These are phyloP conservation scores for Ips typographus DNA, from an alignment of 1,140 invertebrate species.

Conservation along the genomic window DNA sequence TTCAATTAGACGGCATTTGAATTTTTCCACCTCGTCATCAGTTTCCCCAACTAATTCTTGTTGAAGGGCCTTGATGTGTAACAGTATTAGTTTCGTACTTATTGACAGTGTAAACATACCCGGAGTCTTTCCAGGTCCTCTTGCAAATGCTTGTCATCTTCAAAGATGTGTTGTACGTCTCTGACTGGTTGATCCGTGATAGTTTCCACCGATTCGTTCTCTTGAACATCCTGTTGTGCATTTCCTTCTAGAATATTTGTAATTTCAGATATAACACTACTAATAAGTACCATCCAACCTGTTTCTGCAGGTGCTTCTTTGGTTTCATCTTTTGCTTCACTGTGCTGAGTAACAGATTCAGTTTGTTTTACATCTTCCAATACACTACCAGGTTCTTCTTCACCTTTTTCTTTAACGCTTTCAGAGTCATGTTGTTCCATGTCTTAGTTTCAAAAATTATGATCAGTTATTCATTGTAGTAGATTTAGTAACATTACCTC, in stretches of 20 bases:
- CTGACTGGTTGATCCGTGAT: conserved; percentile 29
- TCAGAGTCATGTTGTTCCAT: too few relatives aligned
- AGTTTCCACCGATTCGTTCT: conserved; percentile 37
- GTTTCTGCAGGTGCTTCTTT: too few relatives aligned
- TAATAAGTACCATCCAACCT: too few relatives aligned
- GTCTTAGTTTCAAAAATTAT: too few relatives aligned
- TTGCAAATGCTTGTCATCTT: conserved; percentile 35
- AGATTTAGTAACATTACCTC: too few relatives aligned
- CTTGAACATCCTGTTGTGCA: too few relatives aligned
- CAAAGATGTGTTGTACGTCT: conserved; percentile 16
- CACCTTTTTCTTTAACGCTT: neutral
- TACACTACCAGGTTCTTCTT: conserved; percentile 4
- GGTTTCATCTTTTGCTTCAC: too few relatives aligned
- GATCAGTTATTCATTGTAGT: too few relatives aligned
- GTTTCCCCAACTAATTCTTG: conserved; percentile 42
- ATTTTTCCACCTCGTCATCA: conserved; percentile 43
- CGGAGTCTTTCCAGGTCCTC: conserved; percentile 41
- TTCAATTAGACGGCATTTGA: conserved; percentile 39
- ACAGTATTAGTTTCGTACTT: too few relatives aligned
- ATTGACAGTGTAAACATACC: conserved; percentile 15
- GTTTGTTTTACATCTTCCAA: neutral
- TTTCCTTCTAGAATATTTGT: too few relatives aligned
- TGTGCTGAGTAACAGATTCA: too few relatives aligned
- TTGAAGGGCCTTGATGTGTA: conserved; percentile 31
- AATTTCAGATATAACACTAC: too few relatives aligned